phyloP scores from a whole-genome alignment of 2,113 vertebrate genomes.

The Microtus richardsoni region DNA sequence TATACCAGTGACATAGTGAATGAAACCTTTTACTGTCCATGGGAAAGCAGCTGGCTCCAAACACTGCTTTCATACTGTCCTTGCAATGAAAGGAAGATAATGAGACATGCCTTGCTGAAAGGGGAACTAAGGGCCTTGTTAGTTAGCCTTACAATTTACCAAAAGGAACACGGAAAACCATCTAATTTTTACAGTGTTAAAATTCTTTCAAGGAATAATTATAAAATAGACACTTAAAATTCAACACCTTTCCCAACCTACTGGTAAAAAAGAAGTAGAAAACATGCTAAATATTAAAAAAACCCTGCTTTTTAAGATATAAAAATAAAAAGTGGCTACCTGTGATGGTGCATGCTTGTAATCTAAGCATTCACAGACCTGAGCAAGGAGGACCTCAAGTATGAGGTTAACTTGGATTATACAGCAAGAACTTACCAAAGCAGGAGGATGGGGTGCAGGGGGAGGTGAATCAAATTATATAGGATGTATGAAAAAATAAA shows the following conservation, averaged over 20 bases:
- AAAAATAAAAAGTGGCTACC: not conserved
- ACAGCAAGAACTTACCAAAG: no score
- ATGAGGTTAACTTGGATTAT: not conserved
- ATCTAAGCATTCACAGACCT: not conserved
- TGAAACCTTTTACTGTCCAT: conserved; percentile 48
- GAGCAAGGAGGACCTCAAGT: not conserved
- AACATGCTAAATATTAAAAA: not conserved
- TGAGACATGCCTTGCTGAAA: not conserved
- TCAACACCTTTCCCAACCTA: not conserved
- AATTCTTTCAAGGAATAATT: conserved; percentile 28
- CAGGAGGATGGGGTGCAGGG: no score
- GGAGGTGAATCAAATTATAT: not conserved
- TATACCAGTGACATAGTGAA: conserved; percentile 35
- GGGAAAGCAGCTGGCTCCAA: conserved; percentile 32
- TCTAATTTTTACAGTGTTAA: not conserved
- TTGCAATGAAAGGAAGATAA: conserved; percentile 52
- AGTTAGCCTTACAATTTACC: not conserved
- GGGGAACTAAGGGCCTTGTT: not conserved
- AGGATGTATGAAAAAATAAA: not conserved
- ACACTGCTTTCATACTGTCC: conserved; percentile 13
- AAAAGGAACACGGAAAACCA: not conserved
- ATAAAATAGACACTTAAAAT: conserved; percentile 54
- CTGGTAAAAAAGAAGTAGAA: not conserved
- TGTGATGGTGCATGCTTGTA: not conserved
- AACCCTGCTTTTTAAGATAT: not conserved